phyloP scores from a whole-genome alignment of 1,140 invertebrate genomes.

The Delia radicum region DNA sequence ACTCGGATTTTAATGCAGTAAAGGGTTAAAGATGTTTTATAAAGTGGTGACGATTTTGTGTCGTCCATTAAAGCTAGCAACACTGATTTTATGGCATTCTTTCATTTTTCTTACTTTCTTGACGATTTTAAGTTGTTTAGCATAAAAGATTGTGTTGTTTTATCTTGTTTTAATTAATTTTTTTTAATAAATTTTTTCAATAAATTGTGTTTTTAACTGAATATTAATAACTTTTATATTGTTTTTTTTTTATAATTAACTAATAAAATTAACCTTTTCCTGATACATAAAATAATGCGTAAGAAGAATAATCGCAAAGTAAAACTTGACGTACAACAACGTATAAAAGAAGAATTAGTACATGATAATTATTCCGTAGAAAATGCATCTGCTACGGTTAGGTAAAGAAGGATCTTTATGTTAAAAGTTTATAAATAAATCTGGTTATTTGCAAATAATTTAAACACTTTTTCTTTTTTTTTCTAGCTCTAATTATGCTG shows the following conservation, averaged over 20 bases:
- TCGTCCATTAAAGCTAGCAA: too few relatives aligned
- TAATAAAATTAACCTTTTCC: too few relatives aligned
- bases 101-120: neutral
- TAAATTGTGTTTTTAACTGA: neutral
- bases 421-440: too few relatives aligned
- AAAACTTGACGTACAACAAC: neutral
- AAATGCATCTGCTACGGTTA: too few relatives aligned
- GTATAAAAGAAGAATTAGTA: neutral
- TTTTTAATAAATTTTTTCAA: neutral
- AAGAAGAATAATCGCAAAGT: constrained; percentile 14
- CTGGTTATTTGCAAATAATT: neutral
- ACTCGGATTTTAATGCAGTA: too few relatives aligned
- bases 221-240: too few relatives aligned
- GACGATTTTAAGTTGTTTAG: neutral
- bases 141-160: neutral
- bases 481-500: neutral
- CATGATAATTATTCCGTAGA: too few relatives aligned
- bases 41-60: too few relatives aligned
- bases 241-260: too few relatives aligned
- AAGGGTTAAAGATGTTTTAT: too few relatives aligned
- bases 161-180: neutral
- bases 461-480: neutral
- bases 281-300: constrained; percentile 5
- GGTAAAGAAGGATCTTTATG: too few relatives aligned
- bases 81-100: too few relatives aligned